A percentile compares a stretch with the other conserved stretches of the same genome.
Evolutionary conservation across 2,797 vertebrate genomes (phyloP).

Genomic region (Sebastes dallii): DNA sequence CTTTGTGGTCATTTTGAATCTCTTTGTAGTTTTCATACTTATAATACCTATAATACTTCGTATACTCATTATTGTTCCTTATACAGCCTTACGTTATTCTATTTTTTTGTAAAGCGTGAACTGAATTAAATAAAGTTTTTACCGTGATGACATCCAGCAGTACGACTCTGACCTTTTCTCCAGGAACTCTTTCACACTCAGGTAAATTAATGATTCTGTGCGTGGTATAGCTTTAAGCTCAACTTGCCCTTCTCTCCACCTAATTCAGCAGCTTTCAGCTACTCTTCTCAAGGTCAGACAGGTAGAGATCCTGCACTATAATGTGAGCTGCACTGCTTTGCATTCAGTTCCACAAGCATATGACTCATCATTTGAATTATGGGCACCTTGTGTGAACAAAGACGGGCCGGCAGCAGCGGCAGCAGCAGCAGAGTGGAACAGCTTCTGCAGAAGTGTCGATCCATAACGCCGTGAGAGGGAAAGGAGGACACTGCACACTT

Average conservation of each 20-base stretch:
- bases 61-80: too few relatives aligned
- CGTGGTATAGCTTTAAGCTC: background rate
- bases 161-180: background rate
- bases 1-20: too few relatives aligned
- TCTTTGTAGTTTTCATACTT: too few relatives aligned
- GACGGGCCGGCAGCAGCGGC: background rate
- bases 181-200: background rate
- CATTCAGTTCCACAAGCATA: constrained; percentile 64
- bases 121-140: background rate
- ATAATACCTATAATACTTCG: too few relatives aligned
- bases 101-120: background rate
- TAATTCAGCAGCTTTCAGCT: constrained; percentile 25
- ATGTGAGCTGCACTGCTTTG: constrained; percentile 67
- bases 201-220: background rate
- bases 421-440: constrained; percentile 17
- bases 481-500: constrained; percentile 71
- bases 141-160: background rate
- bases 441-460: constrained; percentile 36
- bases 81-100: too few relatives aligned
- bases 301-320: constrained; percentile 27
- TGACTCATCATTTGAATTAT: constrained; percentile 76
- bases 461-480: constrained; percentile 32
- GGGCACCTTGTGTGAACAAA: constrained; percentile 45
- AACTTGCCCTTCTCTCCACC: background rate
- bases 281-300: constrained; percentile 53